These are phyloP conservation scores for Heliocidaris erythrogramma DNA, from an alignment of 35 echinoderm and acorn worm species.

Conservation along the genomic window DNA sequence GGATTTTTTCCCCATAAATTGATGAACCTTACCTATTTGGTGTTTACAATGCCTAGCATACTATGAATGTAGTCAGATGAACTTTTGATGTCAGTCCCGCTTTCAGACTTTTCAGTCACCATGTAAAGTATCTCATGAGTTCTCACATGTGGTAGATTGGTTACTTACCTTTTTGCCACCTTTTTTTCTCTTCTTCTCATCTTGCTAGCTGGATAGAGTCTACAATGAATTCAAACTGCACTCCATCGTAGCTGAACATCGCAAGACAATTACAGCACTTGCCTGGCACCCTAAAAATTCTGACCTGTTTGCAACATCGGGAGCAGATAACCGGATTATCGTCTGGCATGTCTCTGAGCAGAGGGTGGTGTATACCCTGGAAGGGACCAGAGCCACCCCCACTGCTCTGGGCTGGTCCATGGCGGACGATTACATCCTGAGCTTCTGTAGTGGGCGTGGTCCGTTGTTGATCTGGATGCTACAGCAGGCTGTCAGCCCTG, in stretches of 20 bases:
- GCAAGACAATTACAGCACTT: constrained; percentile 93
- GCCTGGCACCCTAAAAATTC: constrained; percentile 86
- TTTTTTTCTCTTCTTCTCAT: background rate
- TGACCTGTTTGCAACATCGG: constrained; percentile 85
- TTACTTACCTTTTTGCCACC: too few species aligned
- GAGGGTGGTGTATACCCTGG: constrained; percentile 59
- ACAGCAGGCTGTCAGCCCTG: constrained; percentile 13
- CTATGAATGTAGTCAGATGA: too few species aligned
- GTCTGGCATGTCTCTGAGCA: constrained; percentile 91
- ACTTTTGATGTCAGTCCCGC: too few species aligned
- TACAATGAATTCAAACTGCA: constrained; percentile 92
- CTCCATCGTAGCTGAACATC: constrained; percentile 98
- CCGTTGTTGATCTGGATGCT: constrained; percentile 84
- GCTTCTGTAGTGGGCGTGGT: constrained; percentile 74
- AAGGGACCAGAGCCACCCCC: constrained; percentile 63
- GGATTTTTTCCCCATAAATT: too few species aligned
- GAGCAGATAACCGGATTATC: constrained; percentile 74
- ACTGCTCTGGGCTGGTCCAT: constrained; percentile 80
- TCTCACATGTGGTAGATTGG: too few species aligned
- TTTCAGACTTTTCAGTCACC: too few species aligned
- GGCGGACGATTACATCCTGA: constrained; percentile 61
- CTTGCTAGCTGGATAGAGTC: constrained; percentile 77
- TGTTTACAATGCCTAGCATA: too few species aligned
- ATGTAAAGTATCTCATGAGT: too few species aligned
- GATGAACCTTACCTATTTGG: too few species aligned